phyloP scores from a whole-genome alignment of 1,140 invertebrate species.

The Ruditapes philippinarum region DNA sequence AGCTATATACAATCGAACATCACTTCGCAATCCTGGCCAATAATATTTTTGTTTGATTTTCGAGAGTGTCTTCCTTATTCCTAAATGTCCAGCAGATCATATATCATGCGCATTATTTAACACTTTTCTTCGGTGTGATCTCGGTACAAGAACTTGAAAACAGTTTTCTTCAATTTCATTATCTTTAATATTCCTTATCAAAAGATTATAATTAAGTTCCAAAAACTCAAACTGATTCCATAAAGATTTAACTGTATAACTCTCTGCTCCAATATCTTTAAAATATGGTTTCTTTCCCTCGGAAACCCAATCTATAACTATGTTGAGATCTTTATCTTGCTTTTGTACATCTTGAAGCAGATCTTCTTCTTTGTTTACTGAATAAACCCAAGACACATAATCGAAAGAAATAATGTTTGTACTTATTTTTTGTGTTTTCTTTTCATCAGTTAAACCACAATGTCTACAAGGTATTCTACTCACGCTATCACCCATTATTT shows the following conservation, averaged over 20 bases:
- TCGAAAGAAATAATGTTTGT: too few species aligned
- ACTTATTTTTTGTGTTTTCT: too few species aligned
- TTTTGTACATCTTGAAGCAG: too few species aligned
- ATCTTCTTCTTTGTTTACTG: too few species aligned
- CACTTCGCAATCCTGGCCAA: not conserved
- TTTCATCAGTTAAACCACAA: not conserved
- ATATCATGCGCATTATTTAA: not conserved
- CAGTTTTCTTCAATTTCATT: not conserved
- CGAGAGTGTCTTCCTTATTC: not conserved
- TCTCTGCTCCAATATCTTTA: not conserved
- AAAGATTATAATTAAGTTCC: not conserved
- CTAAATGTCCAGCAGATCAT: not conserved
- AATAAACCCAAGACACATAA: too few species aligned
- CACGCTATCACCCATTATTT: too few species aligned
- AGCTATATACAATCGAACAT: not conserved
- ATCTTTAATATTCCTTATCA: not conserved
- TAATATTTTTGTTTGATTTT: not conserved
- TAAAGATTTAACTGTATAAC: not conserved
- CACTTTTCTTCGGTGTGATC: not conserved
- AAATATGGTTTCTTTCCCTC: not conserved
- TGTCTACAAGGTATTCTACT: too few species aligned
- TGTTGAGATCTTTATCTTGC: conserved; percentile 10
- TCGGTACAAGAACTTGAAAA: not conserved
- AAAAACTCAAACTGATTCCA: not conserved
- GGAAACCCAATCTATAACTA: not conserved